Percentiles rank a stretch among this genome's conserved stretches.
Conservation (phyloP, 2,113 vertebrate genomes). For the Boulengeromyrus knoepffleri region DNA sequence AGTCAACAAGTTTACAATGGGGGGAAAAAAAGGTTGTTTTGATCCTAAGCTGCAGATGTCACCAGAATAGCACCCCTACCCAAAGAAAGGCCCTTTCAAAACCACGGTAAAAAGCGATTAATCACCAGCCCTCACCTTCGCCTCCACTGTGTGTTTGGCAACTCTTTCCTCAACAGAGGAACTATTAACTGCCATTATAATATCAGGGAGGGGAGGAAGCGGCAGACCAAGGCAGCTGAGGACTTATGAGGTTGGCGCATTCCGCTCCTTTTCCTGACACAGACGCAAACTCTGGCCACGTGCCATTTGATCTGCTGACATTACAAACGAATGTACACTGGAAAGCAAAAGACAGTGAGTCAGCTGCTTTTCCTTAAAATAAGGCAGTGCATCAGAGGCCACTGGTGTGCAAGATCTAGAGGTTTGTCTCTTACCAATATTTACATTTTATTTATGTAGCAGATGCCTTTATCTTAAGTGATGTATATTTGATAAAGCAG, state of each 20-base stretch:
- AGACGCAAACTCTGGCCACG: conserved; percentile 30
- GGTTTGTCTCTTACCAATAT: not conserved
- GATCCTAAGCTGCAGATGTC: not conserved
- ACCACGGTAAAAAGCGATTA: not conserved
- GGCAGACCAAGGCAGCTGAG: not conserved
- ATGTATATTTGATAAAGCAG: not conserved
- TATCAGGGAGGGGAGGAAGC: not conserved
- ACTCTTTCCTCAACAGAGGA: not conserved
- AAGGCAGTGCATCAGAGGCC: not conserved
- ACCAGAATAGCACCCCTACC: not conserved
- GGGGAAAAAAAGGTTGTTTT: not conserved
- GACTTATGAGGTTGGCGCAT: not conserved
- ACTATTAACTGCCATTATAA: not conserved
- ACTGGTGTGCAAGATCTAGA: not conserved
- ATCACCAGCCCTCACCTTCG: not conserved
- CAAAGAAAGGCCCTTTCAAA: not conserved
- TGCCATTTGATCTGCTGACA: conserved; percentile 42
- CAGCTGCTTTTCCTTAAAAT: not conserved
- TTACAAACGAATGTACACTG: conserved; percentile 39
- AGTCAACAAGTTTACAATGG: not conserved
- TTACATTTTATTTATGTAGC: not conserved
- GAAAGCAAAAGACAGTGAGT: conserved; percentile 8
- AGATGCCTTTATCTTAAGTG: not conserved
- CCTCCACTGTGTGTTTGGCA: not conserved
- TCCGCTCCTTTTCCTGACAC: not conserved